Evolutionary conservation across 2,113 vertebrate genomes (phyloP).

Genomic region (Saguinus imperator): DNA sequence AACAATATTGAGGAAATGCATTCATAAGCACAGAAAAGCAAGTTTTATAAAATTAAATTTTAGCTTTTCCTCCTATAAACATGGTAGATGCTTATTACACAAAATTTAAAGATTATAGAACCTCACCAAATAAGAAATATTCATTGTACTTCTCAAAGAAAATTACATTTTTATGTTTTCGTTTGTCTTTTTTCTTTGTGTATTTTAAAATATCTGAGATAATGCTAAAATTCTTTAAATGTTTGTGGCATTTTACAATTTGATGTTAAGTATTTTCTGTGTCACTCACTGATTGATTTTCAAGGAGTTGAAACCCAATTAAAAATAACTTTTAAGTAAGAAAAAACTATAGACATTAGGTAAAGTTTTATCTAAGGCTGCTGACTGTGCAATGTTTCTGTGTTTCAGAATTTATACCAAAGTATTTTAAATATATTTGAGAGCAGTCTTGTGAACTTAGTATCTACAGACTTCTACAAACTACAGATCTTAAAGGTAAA

Average conservation of each 20-base stretch:
- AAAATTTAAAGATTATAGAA: conserved; percentile 7
- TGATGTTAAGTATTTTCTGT: neutral
- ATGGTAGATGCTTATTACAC: neutral
- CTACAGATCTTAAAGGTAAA: conserved; percentile 75
- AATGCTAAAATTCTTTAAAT: neutral
- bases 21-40: neutral
- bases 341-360: neutral
- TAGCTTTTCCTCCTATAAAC: neutral
- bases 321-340: conserved; percentile 24
- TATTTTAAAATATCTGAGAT: neutral
- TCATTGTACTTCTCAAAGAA: neutral
- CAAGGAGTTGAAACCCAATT: conserved; percentile 32
- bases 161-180: neutral
- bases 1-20: neutral
- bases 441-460: conserved; percentile 67
- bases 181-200: neutral
- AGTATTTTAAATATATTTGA: conserved; percentile 61
- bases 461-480: conserved; percentile 76
- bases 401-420: conserved; percentile 65
- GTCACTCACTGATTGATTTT: conserved; percentile 3
- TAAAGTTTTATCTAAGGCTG: neutral
- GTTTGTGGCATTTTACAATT: neutral
- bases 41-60: conserved; percentile 21
- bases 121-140: neutral
- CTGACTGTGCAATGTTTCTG: neutral